These are phyloP conservation scores for Meteorus sp. DNA, from an alignment of 1,140 invertebrate species.

Conservation along the genomic window DNA sequence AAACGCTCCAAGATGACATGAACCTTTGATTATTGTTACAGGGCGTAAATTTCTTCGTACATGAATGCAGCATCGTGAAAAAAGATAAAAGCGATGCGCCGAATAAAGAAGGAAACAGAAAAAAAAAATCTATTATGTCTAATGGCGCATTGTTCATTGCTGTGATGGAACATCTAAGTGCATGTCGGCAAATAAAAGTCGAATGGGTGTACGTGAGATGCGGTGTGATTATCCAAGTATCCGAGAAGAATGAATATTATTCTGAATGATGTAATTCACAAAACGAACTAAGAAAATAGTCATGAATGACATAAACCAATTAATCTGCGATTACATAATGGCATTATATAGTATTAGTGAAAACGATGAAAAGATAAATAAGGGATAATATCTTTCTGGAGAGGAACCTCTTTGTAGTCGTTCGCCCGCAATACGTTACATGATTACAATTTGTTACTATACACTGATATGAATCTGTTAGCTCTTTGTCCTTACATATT, in stretches of 20 bases:
- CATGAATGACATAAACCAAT: background rate
- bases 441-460: slow-evolving; percentile 52
- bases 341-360: slow-evolving; percentile 1
- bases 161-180: too few species aligned
- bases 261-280: background rate
- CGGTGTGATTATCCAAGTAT: too few species aligned
- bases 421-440: slow-evolving; percentile 16
- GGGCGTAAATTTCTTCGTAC: too few species aligned
- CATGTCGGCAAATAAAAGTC: too few species aligned
- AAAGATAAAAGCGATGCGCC: slow-evolving; percentile 9
- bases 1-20: too few species aligned
- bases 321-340: slow-evolving; percentile 12
- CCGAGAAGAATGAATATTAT: background rate
- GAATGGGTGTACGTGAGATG: too few species aligned
- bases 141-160: slow-evolving; percentile 26
- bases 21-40: too few species aligned
- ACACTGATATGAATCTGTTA: slow-evolving; percentile 52
- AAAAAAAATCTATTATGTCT: slow-evolving; percentile 45
- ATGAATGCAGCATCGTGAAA: too few species aligned
- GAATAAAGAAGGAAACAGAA: background rate
- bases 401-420: slow-evolving; percentile 4
- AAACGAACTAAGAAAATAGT: too few species aligned
- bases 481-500: slow-evolving; percentile 52
- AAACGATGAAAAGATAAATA: background rate
- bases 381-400: background rate